Percentiles rank a stretch among this genome's conserved stretches.
These are phyloP conservation scores for Macrostomum cliftonense DNA, from an alignment of 2,888 invertebrate species.

Conservation along the genomic window DNA sequence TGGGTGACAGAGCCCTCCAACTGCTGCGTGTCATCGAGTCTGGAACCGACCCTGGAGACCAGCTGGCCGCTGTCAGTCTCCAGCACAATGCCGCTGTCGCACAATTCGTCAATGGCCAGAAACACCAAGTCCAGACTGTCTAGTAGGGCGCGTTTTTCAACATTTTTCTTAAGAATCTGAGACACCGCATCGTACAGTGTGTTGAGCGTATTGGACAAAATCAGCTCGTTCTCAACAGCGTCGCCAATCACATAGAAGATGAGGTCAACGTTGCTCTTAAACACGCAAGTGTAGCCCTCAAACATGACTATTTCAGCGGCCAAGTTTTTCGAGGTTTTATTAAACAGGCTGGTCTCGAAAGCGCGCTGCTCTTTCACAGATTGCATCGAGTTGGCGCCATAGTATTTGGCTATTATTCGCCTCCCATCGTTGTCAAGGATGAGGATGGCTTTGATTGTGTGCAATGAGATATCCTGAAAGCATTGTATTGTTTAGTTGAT, in stretches of 20 bases:
- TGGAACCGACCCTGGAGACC: background rate
- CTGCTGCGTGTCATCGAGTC: background rate
- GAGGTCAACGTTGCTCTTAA: constrained; percentile 87
- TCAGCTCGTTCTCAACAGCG: constrained; percentile 84
- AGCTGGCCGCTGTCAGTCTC: background rate
- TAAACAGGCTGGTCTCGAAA: constrained; percentile 91
- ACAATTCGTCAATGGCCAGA: constrained; percentile 91
- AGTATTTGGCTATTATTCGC: constrained; percentile 84
- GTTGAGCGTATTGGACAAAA: background rate
- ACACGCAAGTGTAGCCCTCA: constrained; percentile 88
- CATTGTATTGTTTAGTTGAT: no score
- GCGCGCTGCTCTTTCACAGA: constrained; percentile 81
- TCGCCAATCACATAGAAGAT: constrained; percentile 98
- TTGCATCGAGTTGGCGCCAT: constrained; percentile 68
- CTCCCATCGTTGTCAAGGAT: constrained; percentile 94
- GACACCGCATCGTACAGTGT: constrained; percentile 67
- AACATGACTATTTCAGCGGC: constrained; percentile 83
- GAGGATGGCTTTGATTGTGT: constrained; percentile 84
- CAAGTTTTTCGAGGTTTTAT: constrained; percentile 65
- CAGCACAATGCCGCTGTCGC: constrained; percentile 58
- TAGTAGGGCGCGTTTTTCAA: constrained; percentile 71
- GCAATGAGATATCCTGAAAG: constrained; percentile 70
- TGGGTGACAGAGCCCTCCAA: no score
- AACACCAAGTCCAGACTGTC: constrained; percentile 86
- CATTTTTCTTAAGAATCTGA: constrained; percentile 77